Evolutionary conservation across 2,888 invertebrate species (phyloP), one percentile per base, ranked within the genome.

Genomic region (Eutolmus rufibarbis): DNA sequence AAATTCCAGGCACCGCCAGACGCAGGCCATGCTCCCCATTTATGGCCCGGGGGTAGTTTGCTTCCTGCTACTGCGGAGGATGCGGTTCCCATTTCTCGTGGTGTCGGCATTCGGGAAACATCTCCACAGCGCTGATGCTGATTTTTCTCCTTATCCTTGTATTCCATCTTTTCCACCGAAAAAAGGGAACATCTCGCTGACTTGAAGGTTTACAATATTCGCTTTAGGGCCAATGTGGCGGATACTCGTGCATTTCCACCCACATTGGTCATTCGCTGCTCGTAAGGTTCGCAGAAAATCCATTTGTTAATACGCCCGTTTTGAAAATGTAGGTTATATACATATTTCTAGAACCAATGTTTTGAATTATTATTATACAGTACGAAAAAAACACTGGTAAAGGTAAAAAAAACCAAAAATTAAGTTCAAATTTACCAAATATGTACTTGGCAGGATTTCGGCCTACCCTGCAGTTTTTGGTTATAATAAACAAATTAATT

Each of bases 1-100:
- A 87, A 87, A 87, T 87, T 87, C 86, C 86, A 87, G 14, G 43
- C 78, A 87, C 78, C 86, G 34, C 57, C 86, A 77, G 86, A 86
- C 86, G 37, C 76, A 51, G 86, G 86, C 86, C 77, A 56, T 86
- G 56, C 37, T 34, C 76, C 51, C 40, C 74, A 46, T 86, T 28
- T 85, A 40, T 85, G 34, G 74, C 74, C 56, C n/a, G n/a, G 28
- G 82, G 79, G 79, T 79, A 46, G 79, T 79, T 34, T 66, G 3
- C 9, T 66, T 23, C 5, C 66, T 28, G 79, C 23, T 37, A 40
- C 40, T 40, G 37, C 34, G 37, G n/a, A 40, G 78, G 43, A 40
- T 40, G 23, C 57, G 74, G 74, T 19, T 43, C 28, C 28, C 43
- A 66, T 66, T 66, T 8, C 66, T 66, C 14, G 12, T 66, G 74